Base-by-base conservation (phyloP, 2,888 invertebrate species). In the Lepidonotus clava region DNA sequence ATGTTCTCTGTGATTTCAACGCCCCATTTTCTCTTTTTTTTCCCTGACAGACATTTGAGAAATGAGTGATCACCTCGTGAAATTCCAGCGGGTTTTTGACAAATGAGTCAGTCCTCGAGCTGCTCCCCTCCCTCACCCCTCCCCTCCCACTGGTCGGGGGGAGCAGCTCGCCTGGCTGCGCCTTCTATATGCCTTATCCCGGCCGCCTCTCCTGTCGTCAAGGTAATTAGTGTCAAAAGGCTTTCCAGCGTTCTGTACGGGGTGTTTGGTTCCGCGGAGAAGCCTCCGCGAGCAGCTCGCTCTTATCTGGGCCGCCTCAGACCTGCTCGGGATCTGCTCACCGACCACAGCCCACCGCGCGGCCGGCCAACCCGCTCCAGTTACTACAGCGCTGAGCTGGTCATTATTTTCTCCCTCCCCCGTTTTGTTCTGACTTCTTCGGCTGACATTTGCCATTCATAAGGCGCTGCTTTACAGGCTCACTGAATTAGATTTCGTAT, bases 261-360 rank as follows among this genome's bases (percentile, higher is more conserved):
- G 61, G 71, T 71, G 71, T 71, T 71, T 71, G 71, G 71, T 71
- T 71, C 71, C 38, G 71, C 71, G 18, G 71, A 38, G 71, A 34
- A 34, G 71, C 36, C 71, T 18, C 34, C 71, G 34, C 71, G 71
- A 71, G 71, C 71, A 1, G 71, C 71, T 38, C 71, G 36, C 71
- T 38, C 71, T 71, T 71, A 71, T 71, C 71, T 71, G 71, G 71
- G 71, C 71, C 71, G 38, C 34, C 71, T 71, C 71, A 71, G 71
- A 71, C 71, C 71, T 71, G 71, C 71, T 71, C 71, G 36, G 36
- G 71, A 71, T 71, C 71, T 71, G 71, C 71, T 71, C 71, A 71
- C 28, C 71, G 14, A 24, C 71, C 71, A 38, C 71, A 18, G 61
- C 61, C 61, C 24, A 32, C 61, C 24, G 61, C 61, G 24, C 61